A percentile compares a stretch with the other conserved stretches of the same genome.
These are phyloP conservation scores for Drosophila quasianomalipes DNA, from an alignment of 2,888 invertebrate genomes.

Conservation along the genomic window DNA sequence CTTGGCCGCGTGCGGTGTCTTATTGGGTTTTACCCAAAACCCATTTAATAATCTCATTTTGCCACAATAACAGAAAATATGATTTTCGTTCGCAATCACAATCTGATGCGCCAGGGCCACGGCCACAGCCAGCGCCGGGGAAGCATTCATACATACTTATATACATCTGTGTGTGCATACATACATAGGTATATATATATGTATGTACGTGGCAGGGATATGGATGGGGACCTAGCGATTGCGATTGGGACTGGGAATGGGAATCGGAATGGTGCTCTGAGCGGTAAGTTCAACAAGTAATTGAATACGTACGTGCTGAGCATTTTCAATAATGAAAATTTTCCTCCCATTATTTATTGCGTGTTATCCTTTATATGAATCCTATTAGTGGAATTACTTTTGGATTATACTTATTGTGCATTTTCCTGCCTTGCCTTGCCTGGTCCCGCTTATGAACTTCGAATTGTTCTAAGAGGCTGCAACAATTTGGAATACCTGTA, in stretches of 20 bases:
- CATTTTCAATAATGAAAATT: constrained; percentile 76
- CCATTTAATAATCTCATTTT: constrained; percentile 82
- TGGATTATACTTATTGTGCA: constrained; percentile 48
- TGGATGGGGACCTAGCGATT: constrained; percentile 21
- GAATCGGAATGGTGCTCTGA: constrained; percentile 39
- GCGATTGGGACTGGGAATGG: constrained; percentile 18
- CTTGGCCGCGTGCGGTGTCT: constrained; percentile 57
- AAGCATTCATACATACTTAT: constrained; percentile 20
- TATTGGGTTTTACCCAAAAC: constrained; percentile 80
- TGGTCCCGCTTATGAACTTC: constrained; percentile 34
- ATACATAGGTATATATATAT: background rate
- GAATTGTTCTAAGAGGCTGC: constrained; percentile 34
- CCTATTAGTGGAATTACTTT: constrained; percentile 81
- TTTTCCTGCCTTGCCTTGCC: background rate
- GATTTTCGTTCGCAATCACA: constrained; percentile 72
- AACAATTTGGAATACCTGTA: constrained; percentile 11
- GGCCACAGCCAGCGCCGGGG: constrained; percentile 36
- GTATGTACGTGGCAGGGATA: constrained; percentile 10
- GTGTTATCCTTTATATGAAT: constrained; percentile 81
- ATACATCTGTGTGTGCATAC: constrained; percentile 5
- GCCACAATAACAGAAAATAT: constrained; percentile 82
- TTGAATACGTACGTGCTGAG: constrained; percentile 83
- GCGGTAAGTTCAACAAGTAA: constrained; percentile 83
- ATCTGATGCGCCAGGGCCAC: constrained; percentile 50
- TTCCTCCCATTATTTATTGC: constrained; percentile 75